Conservation (phyloP, 2,797 vertebrate genomes). For the Okamejei kenojei region DNA sequence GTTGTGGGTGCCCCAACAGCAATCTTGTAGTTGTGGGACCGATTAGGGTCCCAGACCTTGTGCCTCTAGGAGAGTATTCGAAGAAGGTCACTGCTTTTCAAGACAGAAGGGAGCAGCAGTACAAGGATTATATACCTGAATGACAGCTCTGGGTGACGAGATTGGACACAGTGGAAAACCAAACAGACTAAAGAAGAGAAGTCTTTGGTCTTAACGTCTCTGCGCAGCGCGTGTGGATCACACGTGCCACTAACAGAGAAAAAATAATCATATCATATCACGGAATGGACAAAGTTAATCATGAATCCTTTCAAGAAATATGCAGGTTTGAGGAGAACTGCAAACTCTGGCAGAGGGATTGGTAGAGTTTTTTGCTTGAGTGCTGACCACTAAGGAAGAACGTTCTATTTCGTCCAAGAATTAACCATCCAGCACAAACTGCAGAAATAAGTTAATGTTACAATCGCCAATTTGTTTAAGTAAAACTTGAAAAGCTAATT, state of each 20-base stretch:
- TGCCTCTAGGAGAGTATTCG: background rate
- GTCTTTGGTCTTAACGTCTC: constrained; percentile 77
- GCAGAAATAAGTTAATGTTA: background rate
- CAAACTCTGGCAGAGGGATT: too few relatives aligned
- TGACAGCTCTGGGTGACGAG: constrained; percentile 80
- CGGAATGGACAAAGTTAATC: background rate
- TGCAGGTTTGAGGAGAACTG: background rate
- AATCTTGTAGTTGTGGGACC: background rate
- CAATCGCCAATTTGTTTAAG: background rate
- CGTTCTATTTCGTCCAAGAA: background rate
- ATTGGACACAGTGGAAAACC: constrained; percentile 81
- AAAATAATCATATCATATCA: background rate
- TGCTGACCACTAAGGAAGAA: background rate
- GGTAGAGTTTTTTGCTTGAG: fast-evolving
- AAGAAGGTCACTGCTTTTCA: background rate
- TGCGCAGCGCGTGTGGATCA: constrained; percentile 80
- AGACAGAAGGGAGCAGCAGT: too few relatives aligned
- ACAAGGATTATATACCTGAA: constrained; percentile 65
- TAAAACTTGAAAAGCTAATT: background rate
- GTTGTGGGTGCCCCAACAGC: background rate
- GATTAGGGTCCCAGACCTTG: too few relatives aligned
- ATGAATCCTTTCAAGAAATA: background rate
- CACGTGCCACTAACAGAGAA: constrained; percentile 64
- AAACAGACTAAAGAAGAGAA: constrained; percentile 74
- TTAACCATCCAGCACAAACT: background rate